Percentiles rank a stretch among this genome's conserved stretches.
Evolutionary conservation across 1,140 invertebrate genomes (phyloP).

Genomic region (Bombus impatiens): DNA sequence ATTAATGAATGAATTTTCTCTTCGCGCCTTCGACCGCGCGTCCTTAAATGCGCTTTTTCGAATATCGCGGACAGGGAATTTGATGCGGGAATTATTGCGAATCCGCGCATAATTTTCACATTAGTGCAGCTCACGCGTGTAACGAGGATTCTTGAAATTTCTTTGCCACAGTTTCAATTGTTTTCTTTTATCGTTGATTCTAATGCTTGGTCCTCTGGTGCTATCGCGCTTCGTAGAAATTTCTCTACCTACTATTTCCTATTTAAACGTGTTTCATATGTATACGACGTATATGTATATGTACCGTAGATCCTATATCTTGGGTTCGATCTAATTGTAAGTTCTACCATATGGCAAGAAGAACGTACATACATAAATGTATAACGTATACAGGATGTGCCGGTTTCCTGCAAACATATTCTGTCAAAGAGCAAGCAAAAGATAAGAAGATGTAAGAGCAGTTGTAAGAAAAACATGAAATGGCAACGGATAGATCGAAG

Average conservation of each 20-base stretch:
- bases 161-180: neutral
- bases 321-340: neutral
- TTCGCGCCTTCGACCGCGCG: constrained; percentile 41
- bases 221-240: neutral
- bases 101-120: constrained; percentile 27
- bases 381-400: neutral
- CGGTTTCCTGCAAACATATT: neutral
- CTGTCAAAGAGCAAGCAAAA: neutral
- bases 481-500: no score
- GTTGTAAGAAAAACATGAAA: no score
- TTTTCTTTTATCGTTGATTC: neutral
- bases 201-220: neutral
- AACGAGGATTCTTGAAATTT: constrained; percentile 23
- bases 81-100: constrained; percentile 30
- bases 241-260: no score
- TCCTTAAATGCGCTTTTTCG: constrained; percentile 33
- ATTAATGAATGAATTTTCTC: constrained; percentile 58
- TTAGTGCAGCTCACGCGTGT: constrained; percentile 33
- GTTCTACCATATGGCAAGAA: neutral
- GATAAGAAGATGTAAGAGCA: neutral
- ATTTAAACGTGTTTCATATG: neutral
- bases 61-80: constrained; percentile 33
- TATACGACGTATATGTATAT: no score
- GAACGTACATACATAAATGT: neutral
- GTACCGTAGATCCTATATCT: neutral